phyloP scores from a whole-genome alignment of 2,888 invertebrate species.

The Troides helena region DNA sequence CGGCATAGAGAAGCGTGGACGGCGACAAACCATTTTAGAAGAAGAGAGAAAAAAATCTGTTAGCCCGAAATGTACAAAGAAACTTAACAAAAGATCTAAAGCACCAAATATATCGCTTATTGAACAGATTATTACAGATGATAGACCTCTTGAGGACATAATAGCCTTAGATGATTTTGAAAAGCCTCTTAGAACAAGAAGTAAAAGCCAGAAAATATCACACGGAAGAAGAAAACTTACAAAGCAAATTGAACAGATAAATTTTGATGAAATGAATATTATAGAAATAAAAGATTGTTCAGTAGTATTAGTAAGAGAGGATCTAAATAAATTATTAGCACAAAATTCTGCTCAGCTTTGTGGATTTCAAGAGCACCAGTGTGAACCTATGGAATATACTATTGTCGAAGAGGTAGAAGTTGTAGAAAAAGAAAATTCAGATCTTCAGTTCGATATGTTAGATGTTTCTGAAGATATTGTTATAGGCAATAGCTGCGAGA shows the following conservation, averaged over 20 bases:
- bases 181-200: slow-evolving; percentile 42
- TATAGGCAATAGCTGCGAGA: slow-evolving; percentile 62
- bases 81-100: slow-evolving; percentile 47
- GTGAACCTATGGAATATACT: slow-evolving; percentile 30
- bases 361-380: slow-evolving; percentile 15
- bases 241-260: slow-evolving; percentile 38
- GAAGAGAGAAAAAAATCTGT: slow-evolving; percentile 45
- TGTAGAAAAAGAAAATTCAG: slow-evolving; percentile 39
- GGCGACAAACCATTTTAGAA: slow-evolving; percentile 43
- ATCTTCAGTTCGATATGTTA: slow-evolving; percentile 70
- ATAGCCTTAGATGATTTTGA: slow-evolving; percentile 67
- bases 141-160: slow-evolving; percentile 67
- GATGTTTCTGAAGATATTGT: slow-evolving; percentile 74
- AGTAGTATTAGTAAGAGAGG: slow-evolving; percentile 51
- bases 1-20: slow-evolving; percentile 41
- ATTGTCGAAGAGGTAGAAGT: slow-evolving; percentile 37
- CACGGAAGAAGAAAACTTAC: slow-evolving; percentile 40
- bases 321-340: slow-evolving; percentile 48
- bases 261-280: slow-evolving; percentile 27
- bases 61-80: slow-evolving; percentile 45
- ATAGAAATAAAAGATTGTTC: slow-evolving; percentile 56
- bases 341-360: slow-evolving; percentile 6
- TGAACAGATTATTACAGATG: slow-evolving; percentile 69
- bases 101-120: slow-evolving; percentile 67
- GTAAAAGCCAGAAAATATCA: slow-evolving; percentile 41